Percentiles rank a stretch among this genome's conserved stretches.
These are phyloP conservation scores for Pterophyllum scalare DNA, from an alignment of 2,113 vertebrate genomes.

Conservation along the genomic window DNA sequence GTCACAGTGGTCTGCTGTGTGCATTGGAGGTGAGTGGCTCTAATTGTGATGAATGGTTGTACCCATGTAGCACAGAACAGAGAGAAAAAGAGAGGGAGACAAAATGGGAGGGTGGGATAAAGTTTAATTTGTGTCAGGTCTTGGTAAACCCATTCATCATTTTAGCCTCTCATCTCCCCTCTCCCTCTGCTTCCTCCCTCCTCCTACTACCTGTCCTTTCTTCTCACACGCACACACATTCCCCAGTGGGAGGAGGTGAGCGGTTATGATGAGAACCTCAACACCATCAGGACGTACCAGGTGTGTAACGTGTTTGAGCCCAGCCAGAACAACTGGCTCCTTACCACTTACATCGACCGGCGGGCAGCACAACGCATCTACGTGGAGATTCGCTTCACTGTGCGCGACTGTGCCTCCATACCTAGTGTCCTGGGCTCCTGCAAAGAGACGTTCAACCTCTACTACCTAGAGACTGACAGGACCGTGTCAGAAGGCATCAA, in stretches of 20 bases:
- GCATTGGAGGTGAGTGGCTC: conserved; percentile 57
- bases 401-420: conserved; percentile 97
- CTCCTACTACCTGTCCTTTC: neutral
- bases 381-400: conserved; percentile 97
- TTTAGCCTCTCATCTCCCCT: conserved; percentile 28
- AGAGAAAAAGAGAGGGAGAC: conserved; percentile 36
- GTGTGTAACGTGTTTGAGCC: conserved; percentile 99
- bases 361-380: conserved; percentile 94
- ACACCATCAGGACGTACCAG: conserved; percentile 97
- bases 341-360: conserved; percentile 94
- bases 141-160: conserved; percentile 79
- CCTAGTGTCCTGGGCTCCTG: conserved; percentile 96
- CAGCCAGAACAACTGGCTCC: conserved; percentile 99
- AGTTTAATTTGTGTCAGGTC: conserved; percentile 76
- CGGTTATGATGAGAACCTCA: conserved; percentile 96
- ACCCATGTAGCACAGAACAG: conserved; percentile 47
- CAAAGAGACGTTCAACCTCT: conserved; percentile 99
- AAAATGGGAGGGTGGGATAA: conserved; percentile 50
- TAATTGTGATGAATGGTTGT: conserved; percentile 80
- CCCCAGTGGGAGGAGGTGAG: conserved; percentile 97
- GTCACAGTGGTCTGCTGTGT: conserved; percentile 23
- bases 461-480: conserved; percentile 95
- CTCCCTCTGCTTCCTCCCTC: conserved; percentile 6
- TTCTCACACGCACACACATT: neutral
- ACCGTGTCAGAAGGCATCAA: conserved; percentile 88